phyloP scores from a whole-genome alignment of 1,140 invertebrate genomes.

The Andricus grossulariae region DNA sequence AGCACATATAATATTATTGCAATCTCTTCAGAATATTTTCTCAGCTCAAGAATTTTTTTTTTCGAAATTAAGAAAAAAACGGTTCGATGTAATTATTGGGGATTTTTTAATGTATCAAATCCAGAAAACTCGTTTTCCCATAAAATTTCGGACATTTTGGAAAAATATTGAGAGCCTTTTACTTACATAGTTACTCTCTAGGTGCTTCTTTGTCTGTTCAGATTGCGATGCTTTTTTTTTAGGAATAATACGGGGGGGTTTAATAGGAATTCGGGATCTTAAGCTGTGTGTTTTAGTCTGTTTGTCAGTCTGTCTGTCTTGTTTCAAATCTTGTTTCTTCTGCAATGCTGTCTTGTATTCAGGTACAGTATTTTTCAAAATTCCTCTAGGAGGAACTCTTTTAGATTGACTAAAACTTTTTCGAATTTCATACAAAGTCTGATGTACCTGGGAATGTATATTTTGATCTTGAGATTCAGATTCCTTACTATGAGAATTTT shows the following conservation, averaged over 20 bases:
- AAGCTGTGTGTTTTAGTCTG: neutral
- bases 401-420: neutral
- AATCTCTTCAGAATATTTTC: no score
- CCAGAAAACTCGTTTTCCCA: neutral
- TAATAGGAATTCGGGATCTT: slow-evolving; percentile 3
- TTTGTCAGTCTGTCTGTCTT: slow-evolving; percentile 1
- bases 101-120: no score
- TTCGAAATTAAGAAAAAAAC: no score
- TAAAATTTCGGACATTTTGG: neutral
- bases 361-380: neutral
- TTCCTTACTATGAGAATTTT: neutral
- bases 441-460: neutral
- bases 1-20: no score
- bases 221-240: slow-evolving; percentile 15
- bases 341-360: neutral
- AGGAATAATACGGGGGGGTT: slow-evolving; percentile 6
- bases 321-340: neutral
- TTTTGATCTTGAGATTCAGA: neutral
- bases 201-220: slow-evolving; percentile 28
- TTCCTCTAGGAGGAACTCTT: slow-evolving; percentile 2
- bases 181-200: slow-evolving; percentile 52
- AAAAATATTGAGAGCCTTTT: slow-evolving; percentile 28
- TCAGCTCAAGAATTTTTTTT: no score
- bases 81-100: no score
- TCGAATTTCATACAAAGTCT: neutral